Percentiles rank a stretch among this genome's conserved stretches.
These are phyloP conservation scores for Augiades crinisus DNA, from an alignment of 2,888 invertebrate species.

Conservation along the genomic window DNA sequence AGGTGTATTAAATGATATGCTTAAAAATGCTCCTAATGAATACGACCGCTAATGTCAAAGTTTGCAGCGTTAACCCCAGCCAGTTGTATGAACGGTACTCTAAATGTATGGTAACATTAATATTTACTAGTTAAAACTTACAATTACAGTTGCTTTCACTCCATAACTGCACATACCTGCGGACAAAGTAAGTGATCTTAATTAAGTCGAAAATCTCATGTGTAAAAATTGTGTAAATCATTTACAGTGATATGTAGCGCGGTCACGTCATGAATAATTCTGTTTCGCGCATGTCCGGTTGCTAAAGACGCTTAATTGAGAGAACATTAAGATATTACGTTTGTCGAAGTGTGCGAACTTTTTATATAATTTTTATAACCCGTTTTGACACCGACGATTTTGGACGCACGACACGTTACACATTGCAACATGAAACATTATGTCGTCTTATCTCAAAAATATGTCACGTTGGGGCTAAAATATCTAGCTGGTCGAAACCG, in stretches of 20 bases:
- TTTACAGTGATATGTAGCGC: conserved; percentile 52
- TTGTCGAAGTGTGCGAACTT: conserved; percentile 64
- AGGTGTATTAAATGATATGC: conserved; percentile 2
- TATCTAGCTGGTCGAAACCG: conserved; percentile 13
- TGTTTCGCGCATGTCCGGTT: conserved; percentile 52
- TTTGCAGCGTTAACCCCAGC: conserved; percentile 8
- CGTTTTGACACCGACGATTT: conserved; percentile 40
- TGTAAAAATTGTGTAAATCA: conserved; percentile 46
- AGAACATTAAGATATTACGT: conserved; percentile 56
- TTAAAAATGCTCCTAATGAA: conserved; percentile 21
- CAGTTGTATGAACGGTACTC: conserved; percentile 11
- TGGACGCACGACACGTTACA: conserved; percentile 32
- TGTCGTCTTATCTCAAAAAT: conserved; percentile 9
- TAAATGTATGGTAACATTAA: conserved; percentile 7
- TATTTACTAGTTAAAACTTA: conserved; percentile 20
- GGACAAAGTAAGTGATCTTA: conserved; percentile 32
- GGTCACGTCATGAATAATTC: conserved; percentile 69
- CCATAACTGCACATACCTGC: conserved; percentile 31
- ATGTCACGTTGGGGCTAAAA: conserved; percentile 11
- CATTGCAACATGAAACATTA: conserved; percentile 30
- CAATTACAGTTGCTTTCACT: conserved; percentile 22
- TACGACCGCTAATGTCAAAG: conserved; percentile 17
- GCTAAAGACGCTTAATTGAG: conserved; percentile 70
- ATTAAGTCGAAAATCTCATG: conserved; percentile 40
- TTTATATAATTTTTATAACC: conserved; percentile 42